Evolutionary conservation across 2,797 vertebrate genomes (phyloP).

Genomic region (Phyllotis vaccarum): DNA sequence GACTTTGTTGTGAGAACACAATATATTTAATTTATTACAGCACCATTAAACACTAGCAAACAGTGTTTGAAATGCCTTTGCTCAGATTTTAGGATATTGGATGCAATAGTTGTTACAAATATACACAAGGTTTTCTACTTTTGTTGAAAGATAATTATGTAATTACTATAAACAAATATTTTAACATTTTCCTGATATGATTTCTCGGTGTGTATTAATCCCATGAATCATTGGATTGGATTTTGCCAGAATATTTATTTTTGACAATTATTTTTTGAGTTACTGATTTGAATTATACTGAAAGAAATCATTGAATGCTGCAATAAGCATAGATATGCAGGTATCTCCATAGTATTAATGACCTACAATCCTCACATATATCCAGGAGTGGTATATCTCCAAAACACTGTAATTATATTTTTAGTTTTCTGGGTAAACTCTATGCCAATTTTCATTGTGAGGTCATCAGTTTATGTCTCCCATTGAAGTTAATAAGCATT

Average conservation of each 20-base stretch:
- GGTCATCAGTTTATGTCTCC: neutral
- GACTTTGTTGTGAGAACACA: neutral
- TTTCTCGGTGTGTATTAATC: neutral
- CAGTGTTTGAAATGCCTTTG: neutral
- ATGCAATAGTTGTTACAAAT: neutral
- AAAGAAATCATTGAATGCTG: neutral
- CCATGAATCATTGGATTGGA: neutral
- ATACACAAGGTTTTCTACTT: neutral
- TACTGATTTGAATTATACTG: neutral
- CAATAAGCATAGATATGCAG: neutral
- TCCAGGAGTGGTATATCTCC: neutral
- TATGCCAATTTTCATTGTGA: neutral
- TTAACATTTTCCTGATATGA: neutral
- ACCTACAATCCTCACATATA: neutral
- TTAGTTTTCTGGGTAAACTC: neutral
- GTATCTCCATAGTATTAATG: neutral
- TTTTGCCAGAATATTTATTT: neutral
- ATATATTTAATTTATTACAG: neutral
- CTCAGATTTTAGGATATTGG: neutral
- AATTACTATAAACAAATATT: neutral
- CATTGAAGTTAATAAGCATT: neutral
- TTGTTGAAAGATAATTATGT: neutral
- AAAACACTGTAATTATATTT: neutral
- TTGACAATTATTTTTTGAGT: neutral
- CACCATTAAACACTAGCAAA: neutral